Percentiles rank a stretch among this genome's conserved stretches.
Conservation (phyloP, 2,888 invertebrate species). For the Aphidius colemani region DNA sequence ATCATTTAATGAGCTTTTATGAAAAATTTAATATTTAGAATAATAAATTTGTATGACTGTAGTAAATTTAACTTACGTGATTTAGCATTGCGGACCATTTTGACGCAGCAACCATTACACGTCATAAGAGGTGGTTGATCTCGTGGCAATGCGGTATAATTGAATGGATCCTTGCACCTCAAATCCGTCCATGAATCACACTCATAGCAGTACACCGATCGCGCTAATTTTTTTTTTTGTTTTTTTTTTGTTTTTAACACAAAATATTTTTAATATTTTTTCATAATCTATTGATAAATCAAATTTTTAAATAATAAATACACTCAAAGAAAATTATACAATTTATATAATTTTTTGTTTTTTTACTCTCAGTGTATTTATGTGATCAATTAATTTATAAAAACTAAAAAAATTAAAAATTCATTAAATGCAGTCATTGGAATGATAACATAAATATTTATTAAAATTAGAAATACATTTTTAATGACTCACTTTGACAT, state of each 20-base stretch:
- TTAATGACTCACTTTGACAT: slow-evolving; percentile 56
- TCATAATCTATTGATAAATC: background rate
- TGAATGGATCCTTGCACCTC: slow-evolving; percentile 90
- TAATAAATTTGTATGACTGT: no score
- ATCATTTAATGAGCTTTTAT: no score
- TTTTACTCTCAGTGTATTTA: no score
- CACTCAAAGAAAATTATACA: background rate
- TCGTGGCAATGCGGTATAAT: slow-evolving; percentile 84
- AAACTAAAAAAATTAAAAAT: no score
- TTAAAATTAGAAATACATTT: slow-evolving; percentile 3
- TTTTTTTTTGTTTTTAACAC: background rate
- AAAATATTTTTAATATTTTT: background rate
- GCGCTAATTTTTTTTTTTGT: slow-evolving; percentile 64
- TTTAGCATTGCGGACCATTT: slow-evolving; percentile 91
- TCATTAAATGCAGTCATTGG: no score
- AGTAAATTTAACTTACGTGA: slow-evolving; percentile 66
- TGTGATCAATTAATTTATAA: no score
- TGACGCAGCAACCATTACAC: slow-evolving; percentile 93
- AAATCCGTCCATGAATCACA: slow-evolving; percentile 92
- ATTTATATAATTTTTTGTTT: background rate
- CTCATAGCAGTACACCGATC: slow-evolving; percentile 91
- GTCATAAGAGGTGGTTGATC: slow-evolving; percentile 88
- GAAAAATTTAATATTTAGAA: no score
- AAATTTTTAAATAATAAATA: background rate
- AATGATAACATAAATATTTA: background rate